Evolutionary conservation across 2,797 vertebrate species (phyloP), one percentile per base, ranked within the genome.

Genomic region (Silurus aristotelis): DNA sequence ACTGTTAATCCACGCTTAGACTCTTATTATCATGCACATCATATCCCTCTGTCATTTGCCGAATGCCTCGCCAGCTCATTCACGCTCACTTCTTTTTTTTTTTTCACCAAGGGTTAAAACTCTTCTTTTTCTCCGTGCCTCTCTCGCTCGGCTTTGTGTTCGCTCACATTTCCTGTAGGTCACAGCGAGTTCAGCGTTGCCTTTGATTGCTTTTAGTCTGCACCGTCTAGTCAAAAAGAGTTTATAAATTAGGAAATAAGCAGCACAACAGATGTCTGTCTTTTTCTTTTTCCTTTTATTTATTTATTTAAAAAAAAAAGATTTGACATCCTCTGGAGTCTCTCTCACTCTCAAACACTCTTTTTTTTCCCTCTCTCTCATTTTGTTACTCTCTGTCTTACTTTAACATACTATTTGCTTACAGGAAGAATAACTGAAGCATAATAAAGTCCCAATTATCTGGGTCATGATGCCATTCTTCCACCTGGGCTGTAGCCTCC

Each of bases 371-470:
- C 66, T 38, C 38, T 15, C 27, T 2, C 8, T 48, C 38, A 64
- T 80, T 64, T 80, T 80, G 60, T 64, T 22, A 77, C 25, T 60
- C 48, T 43, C 20, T n/a, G 55, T 9, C 52, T 61, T 22, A 14
- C 31, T 63, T 38, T 63, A 79, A 46, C 77, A 79, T 79, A n/a
- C n/a, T 64, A 58, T 70, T 58, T 17, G 10, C n/a, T 86, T 86
- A 85, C 86, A 78, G 67, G 88, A 84, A 82, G 79, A 73, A 85
- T 63, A 60, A 87, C 81, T 75, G 67, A 86, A 85, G 86, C n/a
- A 52, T 87, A 87, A 81, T 89, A 87, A 90, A 89, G 84, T 88
- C 70, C 78, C 87, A 89, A 79, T 89, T 89, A 89, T 87, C 85
- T 88, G 89, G 90, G 90, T 89, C 90, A 89, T 83, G 83, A 86